phyloP scores from a whole-genome alignment of 2,113 vertebrate genomes.

The Atractosteus spatula region DNA sequence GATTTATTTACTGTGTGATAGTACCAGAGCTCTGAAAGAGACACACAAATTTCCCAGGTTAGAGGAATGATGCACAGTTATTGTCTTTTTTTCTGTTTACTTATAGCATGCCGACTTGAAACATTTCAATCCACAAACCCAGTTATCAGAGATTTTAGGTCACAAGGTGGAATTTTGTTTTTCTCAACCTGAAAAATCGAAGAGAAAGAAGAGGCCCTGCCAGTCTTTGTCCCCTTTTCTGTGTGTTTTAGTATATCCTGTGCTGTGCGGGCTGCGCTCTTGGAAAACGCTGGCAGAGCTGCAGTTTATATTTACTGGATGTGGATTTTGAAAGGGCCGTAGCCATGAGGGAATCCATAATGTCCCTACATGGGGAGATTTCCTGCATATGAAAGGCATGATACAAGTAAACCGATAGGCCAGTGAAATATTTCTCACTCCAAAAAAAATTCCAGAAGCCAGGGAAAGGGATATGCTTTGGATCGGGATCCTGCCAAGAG shows the following conservation, averaged over 20 bases:
- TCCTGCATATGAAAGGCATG: slow-evolving; percentile 68
- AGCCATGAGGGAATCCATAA: slow-evolving; percentile 54
- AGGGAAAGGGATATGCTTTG: slow-evolving; percentile 67
- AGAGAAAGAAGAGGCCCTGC: too few relatives aligned
- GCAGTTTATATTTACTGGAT: slow-evolving; percentile 2
- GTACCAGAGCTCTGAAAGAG: neutral
- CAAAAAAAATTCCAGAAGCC: slow-evolving; percentile 58
- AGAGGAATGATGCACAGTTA: too few relatives aligned
- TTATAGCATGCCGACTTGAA: too few relatives aligned
- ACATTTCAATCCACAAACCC: too few relatives aligned
- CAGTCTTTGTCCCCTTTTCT: too few relatives aligned
- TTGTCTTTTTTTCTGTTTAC: too few relatives aligned
- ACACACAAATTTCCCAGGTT: neutral
- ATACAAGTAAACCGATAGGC: slow-evolving; percentile 71
- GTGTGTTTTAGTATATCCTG: too few relatives aligned
- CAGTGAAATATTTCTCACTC: slow-evolving; percentile 70
- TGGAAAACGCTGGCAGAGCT: too few relatives aligned
- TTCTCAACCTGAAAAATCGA: too few relatives aligned
- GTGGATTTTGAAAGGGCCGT: slow-evolving; percentile 49
- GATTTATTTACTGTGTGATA: neutral
- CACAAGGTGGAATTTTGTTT: too few relatives aligned
- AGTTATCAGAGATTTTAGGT: too few relatives aligned
- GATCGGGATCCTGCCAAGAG: slow-evolving; percentile 67
- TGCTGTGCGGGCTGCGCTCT: too few relatives aligned
- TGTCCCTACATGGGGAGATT: slow-evolving; percentile 70